These are phyloP conservation scores for Bembecia ichneumoniformis DNA, from an alignment of 2,888 invertebrate species.

Conservation along the genomic window DNA sequence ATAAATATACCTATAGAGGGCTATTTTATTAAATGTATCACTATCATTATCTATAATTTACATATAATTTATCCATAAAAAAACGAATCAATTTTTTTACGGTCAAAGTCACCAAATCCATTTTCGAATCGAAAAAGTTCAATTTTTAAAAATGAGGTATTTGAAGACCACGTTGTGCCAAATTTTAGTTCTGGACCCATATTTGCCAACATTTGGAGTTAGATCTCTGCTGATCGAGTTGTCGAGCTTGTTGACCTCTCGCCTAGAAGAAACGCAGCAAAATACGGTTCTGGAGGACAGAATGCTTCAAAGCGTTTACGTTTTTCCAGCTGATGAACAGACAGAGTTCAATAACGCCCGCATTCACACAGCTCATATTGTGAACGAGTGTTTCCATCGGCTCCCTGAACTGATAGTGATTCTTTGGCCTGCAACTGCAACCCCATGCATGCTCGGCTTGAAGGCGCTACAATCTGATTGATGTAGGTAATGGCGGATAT, in stretches of 20 bases:
- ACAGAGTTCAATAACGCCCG: not conserved
- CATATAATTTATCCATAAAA: no score
- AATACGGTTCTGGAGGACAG: not conserved
- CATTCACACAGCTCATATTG: not conserved
- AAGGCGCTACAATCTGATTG: no score
- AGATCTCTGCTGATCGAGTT: constrained; percentile 1
- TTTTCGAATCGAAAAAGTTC: no score
- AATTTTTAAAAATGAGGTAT: not conserved
- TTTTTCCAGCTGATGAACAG: not conserved
- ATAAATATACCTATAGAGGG: no score
- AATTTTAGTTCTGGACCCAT: constrained; percentile 1
- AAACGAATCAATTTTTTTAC: no score
- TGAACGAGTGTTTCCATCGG: not conserved
- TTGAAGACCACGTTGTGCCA: not conserved
- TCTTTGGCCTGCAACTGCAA: not conserved
- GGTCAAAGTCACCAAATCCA: no score
- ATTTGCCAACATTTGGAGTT: no score
- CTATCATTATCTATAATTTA: no score
- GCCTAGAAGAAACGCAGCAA: not conserved
- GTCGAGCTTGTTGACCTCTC: not conserved
- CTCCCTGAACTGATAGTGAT: not conserved
- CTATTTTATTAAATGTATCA: no score
- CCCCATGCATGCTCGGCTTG: no score
- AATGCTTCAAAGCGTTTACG: not conserved
- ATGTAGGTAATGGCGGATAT: no score